Base-by-base conservation (phyloP, 1,140 invertebrate species). In the Arion vulgaris region DNA sequence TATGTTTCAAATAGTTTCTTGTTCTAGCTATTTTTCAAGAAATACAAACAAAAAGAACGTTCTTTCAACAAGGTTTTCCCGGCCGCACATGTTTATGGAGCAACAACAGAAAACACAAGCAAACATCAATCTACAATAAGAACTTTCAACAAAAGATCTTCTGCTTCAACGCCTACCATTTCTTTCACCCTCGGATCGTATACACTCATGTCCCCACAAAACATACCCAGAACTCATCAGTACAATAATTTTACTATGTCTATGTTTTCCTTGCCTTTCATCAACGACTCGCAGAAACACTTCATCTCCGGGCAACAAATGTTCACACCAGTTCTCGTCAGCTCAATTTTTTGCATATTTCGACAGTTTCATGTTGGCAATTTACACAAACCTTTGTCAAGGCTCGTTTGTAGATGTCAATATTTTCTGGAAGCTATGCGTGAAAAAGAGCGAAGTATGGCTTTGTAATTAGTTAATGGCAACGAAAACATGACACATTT, bases 341-440 rank as follows among this genome's bases (percentile, higher is more conserved):
- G 62, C 62, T 66, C 62, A 7, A 66, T 66, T 66, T 66, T 28
- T 28, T 66, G 62, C 62, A 66, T 66, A 7, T 66, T 66, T 66
- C 28, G 28, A 2, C 62, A 66, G 19, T 17, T 17, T 34, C n/a
- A 66, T 32, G 32, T 28, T 32, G 62, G 62, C 62, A 66, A 66
- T 66, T 66, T 32, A 66, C 62, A 66, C 62, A 66, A 66, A 66
- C 62, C 62, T 66, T 66, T 66, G 62, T 66, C 62, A 66, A 32
- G 62, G n/a, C n/a, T 66, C 62, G 62, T 66, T 66, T 66, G 62
- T 17, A 17, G 28, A n/a, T 66, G 62, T 66, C 62, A 66, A 66
- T 66, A 66, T 66, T 66, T 34, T 11, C 28, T 1, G 62, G 62
- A 66, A 66, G 62, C 62, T 32, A 34, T 17, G 62, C 62, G 62